phyloP scores from a whole-genome alignment of 1,140 invertebrate species.

The Cotesia typhae region DNA sequence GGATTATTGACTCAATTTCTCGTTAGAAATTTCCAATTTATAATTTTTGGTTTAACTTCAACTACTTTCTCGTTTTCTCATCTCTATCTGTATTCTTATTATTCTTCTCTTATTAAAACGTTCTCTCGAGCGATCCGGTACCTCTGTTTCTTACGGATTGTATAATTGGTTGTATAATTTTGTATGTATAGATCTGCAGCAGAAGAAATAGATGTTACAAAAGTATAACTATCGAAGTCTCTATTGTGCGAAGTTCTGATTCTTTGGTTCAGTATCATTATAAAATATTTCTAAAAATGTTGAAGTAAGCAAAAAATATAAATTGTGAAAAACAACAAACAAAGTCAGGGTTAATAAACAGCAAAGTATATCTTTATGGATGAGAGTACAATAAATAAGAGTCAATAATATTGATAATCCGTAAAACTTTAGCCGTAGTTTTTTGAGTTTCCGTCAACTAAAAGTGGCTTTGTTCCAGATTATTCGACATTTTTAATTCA shows the following conservation, averaged over 20 bases:
- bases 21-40: slow-evolving; percentile 21
- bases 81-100: too few species aligned
- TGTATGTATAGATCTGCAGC: not conserved
- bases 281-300: not conserved
- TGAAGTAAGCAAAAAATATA: too few species aligned
- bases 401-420: slow-evolving; percentile 31
- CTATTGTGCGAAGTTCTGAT: not conserved
- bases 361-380: not conserved
- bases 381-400: not conserved
- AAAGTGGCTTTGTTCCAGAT: slow-evolving; percentile 41
- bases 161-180: slow-evolving; percentile 28
- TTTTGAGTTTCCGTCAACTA: slow-evolving; percentile 25
- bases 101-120: not conserved
- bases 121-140: not conserved
- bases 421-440: slow-evolving; percentile 3
- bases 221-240: not conserved
- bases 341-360: not conserved
- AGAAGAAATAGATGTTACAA: not conserved
- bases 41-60: slow-evolving; percentile 10
- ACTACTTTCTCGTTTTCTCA: not conserved
- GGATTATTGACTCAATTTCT: slow-evolving; percentile 16
- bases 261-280: not conserved
- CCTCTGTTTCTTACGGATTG: not conserved
- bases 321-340: not conserved
- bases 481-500: slow-evolving; percentile 19